Evolutionary conservation across 2,888 invertebrate genomes (phyloP).

Genomic region (Eremobia ochroleuca): DNA sequence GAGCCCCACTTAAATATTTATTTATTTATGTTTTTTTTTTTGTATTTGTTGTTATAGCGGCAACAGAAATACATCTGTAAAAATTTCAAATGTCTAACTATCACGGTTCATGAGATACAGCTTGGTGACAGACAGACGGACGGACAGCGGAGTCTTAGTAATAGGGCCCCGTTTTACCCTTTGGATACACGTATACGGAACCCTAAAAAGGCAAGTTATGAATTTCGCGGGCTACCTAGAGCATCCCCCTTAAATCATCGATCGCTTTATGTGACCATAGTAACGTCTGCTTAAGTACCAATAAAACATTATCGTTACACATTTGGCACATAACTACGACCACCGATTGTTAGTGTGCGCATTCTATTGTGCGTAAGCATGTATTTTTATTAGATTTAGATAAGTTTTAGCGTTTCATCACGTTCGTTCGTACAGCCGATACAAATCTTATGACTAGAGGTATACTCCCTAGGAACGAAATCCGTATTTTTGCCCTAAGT

Average conservation of each 20-base stretch:
- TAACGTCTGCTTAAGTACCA: conserved; percentile 48
- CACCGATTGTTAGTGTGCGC: conserved; percentile 37
- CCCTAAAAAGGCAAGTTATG: too few species aligned
- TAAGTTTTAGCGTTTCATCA: conserved; percentile 30
- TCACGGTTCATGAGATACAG: too few species aligned
- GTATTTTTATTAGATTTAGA: conserved; percentile 44
- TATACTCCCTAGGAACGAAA: background rate
- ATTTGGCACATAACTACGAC: conserved; percentile 53
- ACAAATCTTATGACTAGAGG: background rate
- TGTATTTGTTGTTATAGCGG: too few species aligned
- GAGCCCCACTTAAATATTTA: too few species aligned
- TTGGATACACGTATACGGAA: too few species aligned
- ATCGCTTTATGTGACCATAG: background rate
- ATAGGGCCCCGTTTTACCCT: too few species aligned
- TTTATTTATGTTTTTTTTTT: too few species aligned
- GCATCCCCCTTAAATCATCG: background rate
- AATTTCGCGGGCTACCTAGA: background rate
- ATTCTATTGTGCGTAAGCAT: conserved; percentile 45
- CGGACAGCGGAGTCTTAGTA: too few species aligned
- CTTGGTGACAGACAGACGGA: too few species aligned
- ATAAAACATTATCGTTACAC: conserved; percentile 57
- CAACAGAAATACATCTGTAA: too few species aligned
- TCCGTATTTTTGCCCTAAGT: background rate
- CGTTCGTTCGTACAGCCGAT: conserved; percentile 7
- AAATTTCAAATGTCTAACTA: too few species aligned